phyloP scores from a whole-genome alignment of 2,113 vertebrate species.

The Thymallus thymallus region DNA sequence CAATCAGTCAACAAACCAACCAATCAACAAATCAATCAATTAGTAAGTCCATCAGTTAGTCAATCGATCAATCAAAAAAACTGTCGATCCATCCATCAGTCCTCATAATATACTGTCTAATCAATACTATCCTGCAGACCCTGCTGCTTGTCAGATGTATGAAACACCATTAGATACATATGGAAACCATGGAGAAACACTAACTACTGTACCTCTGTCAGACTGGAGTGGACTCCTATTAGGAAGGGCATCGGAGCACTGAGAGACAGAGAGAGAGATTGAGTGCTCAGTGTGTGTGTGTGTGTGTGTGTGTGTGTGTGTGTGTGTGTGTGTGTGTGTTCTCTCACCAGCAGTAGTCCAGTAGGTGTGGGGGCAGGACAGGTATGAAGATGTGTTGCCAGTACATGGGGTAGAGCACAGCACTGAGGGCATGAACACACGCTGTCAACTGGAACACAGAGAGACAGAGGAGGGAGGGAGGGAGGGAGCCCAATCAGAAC shows the following conservation, averaged over 20 bases:
- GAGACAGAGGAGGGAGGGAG: background rate
- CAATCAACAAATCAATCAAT: too few relatives aligned
- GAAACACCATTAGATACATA: too few relatives aligned
- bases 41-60: too few relatives aligned
- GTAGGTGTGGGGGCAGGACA: constrained; percentile 83
- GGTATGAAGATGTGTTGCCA: constrained; percentile 94
- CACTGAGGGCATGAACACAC: constrained; percentile 82
- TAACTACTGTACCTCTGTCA: constrained; percentile 76
- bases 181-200: too few relatives aligned
- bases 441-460: constrained; percentile 78
- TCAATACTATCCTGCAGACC: too few relatives aligned
- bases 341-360: constrained; percentile 88
- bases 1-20: too few relatives aligned
- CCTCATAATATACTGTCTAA: too few relatives aligned
- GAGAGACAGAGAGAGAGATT: constrained; percentile 9
- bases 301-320: background rate
- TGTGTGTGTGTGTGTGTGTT: background rate
- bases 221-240: constrained; percentile 85
- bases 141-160: too few relatives aligned
- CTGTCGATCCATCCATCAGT: too few relatives aligned
- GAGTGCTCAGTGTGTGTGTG: background rate
- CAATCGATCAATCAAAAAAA: too few relatives aligned
- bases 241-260: constrained; percentile 91
- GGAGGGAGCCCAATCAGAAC: too few relatives aligned
- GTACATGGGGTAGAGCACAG: constrained; percentile 85